Conservation (phyloP, 1,140 invertebrate genomes). For the Yoshiicerus persimilis region DNA sequence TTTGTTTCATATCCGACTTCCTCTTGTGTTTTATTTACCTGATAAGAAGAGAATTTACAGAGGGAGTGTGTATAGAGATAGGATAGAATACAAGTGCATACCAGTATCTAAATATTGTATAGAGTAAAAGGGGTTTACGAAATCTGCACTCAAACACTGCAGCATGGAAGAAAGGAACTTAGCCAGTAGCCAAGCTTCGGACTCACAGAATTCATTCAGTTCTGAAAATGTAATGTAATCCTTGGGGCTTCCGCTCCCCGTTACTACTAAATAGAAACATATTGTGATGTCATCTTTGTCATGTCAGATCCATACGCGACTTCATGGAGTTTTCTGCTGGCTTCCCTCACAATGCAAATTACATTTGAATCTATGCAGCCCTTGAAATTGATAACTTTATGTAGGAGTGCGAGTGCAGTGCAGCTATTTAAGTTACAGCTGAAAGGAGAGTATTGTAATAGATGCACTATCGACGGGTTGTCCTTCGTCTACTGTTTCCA, state of each 20-base stretch:
- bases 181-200: not conserved
- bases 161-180: not conserved
- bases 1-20: slow-evolving; percentile 17
- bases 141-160: not conserved
- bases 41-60: not conserved
- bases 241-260: not conserved
- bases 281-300: slow-evolving; percentile 5
- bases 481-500: not conserved
- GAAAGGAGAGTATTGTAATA: not conserved
- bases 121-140: not conserved
- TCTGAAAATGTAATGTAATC: not conserved
- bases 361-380: not conserved
- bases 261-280: not conserved
- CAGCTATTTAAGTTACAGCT: not conserved
- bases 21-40: slow-evolving; percentile 17
- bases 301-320: not conserved
- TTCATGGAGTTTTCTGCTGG: not conserved
- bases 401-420: not conserved
- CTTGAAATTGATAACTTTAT: slow-evolving; percentile 15
- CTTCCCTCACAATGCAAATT: not conserved
- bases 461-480: not conserved
- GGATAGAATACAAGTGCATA: not conserved
- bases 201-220: not conserved
- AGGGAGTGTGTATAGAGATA: not conserved
- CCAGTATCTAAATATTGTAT: not conserved